A percentile compares a stretch with the other conserved stretches of the same genome.
These are phyloP conservation scores for Euleptes europaea DNA, from an alignment of 2,113 vertebrate genomes.

Conservation along the genomic window DNA sequence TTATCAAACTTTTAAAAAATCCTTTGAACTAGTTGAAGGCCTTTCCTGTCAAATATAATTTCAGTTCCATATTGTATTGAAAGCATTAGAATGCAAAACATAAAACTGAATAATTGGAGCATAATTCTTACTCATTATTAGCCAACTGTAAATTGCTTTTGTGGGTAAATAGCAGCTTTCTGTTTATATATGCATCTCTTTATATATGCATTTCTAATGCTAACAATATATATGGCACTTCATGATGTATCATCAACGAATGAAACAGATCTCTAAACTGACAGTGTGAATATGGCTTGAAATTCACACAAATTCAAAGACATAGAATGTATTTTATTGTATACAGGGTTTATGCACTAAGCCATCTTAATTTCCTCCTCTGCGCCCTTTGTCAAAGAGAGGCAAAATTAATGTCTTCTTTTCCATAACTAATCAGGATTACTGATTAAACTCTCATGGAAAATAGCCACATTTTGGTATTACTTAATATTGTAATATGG, in stretches of 20 bases:
- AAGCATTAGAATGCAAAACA: no score
- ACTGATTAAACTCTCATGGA: no score
- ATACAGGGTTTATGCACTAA: background rate
- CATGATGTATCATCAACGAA: background rate
- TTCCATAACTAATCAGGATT: background rate
- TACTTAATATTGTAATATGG: background rate
- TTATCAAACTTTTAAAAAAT: no score
- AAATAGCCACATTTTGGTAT: background rate
- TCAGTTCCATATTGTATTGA: no score
- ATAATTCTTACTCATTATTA: background rate
- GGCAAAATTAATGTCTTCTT: background rate
- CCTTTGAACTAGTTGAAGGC: no score
- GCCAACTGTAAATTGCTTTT: background rate
- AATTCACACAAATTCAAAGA: background rate
- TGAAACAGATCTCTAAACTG: background rate
- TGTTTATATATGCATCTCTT: no score
- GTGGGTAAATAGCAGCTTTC: no score
- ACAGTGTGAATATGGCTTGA: background rate
- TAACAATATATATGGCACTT: background rate
- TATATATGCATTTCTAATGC: background rate
- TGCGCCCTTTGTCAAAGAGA: background rate
- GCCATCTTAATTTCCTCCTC: background rate
- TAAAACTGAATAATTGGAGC: no score
- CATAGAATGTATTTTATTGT: background rate
- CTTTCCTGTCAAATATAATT: no score